Evolutionary conservation across 37 sponge, comb jelly and placozoan genomes (phyloP), one percentile per base, ranked within the genome.

Genomic region (Spongilla lacustris): DNA sequence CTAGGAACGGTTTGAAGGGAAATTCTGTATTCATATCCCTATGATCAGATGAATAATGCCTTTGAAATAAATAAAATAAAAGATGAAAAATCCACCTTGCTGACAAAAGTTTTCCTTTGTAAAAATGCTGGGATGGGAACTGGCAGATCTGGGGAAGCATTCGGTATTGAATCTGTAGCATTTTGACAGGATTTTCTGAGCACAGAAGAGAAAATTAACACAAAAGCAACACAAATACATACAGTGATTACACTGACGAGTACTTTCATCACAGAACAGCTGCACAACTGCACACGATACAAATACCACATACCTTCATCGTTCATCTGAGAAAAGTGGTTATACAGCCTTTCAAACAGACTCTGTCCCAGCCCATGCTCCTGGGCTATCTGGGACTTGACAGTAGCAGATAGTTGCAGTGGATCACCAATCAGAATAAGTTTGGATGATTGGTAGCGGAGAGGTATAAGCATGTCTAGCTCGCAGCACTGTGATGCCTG

Each of bases 381-480:
- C 75, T 80, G 69, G 19, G 94, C 88, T 77, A 25, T 68, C 88
- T 87, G 50, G 11, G 95, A 92, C 68, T 35, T 79, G 69, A 94
- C 87, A 25, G 93, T 92, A 28, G 97, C 89, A n/a, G 92, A 94
- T 10, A 97, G 81, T 66, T 95, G 95, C 25, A 67, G 69, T n/a
- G 95, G 98, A 71, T 97, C 98, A 50, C 98, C 98, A 78, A 97
- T 93, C 28, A 93, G 87, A 21, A 96, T 81, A 31, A 95, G 79
- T 75, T 95, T 95, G 23, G 88, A 79, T 23, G 84, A 87, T 27
- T 79, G 75, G 48, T 84, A 95, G 71, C 71, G 69, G 70, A 95
- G 80, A 35, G 96, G 96, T 13, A 95, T 87, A 13, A 95, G 91
- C 12, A 84, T 58, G 28, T 92, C 91, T 30, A 95, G 87, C 34